phyloP scores from a whole-genome alignment of 2,797 vertebrate genomes.

The Periophthalmus magnuspinnatus region DNA sequence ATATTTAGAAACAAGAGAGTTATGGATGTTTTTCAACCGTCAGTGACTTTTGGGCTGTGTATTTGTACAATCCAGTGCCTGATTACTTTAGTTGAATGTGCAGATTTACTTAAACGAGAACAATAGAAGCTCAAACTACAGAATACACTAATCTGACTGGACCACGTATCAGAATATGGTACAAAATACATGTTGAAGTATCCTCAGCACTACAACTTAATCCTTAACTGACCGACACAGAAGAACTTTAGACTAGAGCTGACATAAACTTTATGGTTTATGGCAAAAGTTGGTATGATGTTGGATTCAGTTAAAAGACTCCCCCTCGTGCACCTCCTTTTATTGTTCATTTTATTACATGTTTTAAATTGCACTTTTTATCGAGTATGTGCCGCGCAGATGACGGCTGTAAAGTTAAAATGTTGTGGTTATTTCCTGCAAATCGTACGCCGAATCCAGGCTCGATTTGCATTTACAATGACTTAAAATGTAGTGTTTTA shows the following conservation, averaged over 20 bases:
- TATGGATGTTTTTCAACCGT: too few species aligned
- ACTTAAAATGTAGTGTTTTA: background rate
- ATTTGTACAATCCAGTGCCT: background rate
- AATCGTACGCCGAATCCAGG: background rate
- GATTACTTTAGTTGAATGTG: too few species aligned
- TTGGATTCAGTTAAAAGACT: background rate
- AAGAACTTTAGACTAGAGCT: background rate
- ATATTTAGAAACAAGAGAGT: too few species aligned
- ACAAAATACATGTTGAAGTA: too few species aligned
- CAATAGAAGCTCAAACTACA: background rate
- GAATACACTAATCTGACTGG: too few species aligned
- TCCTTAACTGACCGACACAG: background rate
- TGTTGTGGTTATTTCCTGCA: slow-evolving; percentile 1
- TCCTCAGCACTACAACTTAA: too few species aligned
- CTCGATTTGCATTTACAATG: background rate
- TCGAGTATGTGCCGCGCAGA: background rate
- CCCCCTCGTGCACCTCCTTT: background rate
- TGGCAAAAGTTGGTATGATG: background rate
- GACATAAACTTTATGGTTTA: background rate
- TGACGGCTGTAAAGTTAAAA: background rate
- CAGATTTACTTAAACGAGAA: too few species aligned
- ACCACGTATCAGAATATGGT: too few species aligned
- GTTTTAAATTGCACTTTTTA: background rate
- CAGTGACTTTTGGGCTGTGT: too few species aligned
- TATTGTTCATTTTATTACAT: slow-evolving; percentile 1